phyloP scores from a whole-genome alignment of 1,140 invertebrate genomes.

The Conus ventricosus region DNA sequence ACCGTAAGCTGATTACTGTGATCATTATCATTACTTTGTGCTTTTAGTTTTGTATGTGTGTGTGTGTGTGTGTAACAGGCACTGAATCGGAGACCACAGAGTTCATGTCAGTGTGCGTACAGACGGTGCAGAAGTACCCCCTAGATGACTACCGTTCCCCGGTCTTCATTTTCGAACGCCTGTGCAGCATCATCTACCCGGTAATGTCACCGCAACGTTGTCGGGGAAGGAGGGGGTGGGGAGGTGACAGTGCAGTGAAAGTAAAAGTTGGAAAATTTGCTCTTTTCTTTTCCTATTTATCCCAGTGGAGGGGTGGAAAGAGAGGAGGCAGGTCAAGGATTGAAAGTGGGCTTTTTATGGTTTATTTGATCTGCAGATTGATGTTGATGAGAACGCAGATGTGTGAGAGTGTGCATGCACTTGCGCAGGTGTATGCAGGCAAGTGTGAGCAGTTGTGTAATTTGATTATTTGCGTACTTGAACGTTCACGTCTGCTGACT shows the following conservation, averaged over 20 bases:
- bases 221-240: not conserved
- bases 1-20: not conserved
- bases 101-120: constrained; percentile 97
- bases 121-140: constrained; percentile 95
- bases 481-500: no score
- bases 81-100: constrained; percentile 96
- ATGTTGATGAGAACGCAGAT: no score
- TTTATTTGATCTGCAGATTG: no score
- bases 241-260: not conserved
- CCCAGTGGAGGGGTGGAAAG: not conserved
- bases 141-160: constrained; percentile 95
- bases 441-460: no score
- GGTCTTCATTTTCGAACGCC: constrained; percentile 94
- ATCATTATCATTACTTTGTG: not conserved
- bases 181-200: constrained; percentile 97
- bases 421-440: no score
- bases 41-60: not conserved
- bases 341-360: no score
- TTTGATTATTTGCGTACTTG: no score
- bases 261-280: not conserved
- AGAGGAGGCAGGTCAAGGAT: no score
- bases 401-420: no score
- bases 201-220: constrained; percentile 55
- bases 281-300: not conserved
- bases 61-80: constrained; percentile 76